Conservation (phyloP, 2,113 vertebrate genomes). For the Oplegnathus fasciatus region DNA sequence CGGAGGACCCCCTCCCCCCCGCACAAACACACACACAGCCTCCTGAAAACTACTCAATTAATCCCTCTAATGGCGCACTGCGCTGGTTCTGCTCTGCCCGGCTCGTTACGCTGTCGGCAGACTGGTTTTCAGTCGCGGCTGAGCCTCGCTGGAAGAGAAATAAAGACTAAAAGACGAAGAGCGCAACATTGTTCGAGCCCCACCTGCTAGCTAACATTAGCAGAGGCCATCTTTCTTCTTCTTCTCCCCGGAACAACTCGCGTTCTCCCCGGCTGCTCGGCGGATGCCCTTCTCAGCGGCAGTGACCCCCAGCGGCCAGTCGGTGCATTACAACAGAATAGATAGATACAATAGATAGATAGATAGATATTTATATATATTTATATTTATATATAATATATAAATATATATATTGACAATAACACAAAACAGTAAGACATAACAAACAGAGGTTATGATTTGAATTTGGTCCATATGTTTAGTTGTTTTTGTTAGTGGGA, state of each 20-base stretch:
- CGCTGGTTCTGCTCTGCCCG: accelerated
- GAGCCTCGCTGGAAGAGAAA: not conserved
- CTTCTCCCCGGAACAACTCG: slow-evolving; percentile 42
- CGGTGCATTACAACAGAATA: not conserved
- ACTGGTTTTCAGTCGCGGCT: accelerated
- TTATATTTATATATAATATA: no score
- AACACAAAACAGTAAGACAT: no score
- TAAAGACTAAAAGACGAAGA: not conserved
- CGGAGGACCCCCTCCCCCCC: slow-evolving; percentile 9
- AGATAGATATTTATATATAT: no score
- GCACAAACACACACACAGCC: slow-evolving; percentile 25
- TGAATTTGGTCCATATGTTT: no score
- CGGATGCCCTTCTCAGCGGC: not conserved
- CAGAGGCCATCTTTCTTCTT: slow-evolving; percentile 42
- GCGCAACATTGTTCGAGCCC: slow-evolving; percentile 33
- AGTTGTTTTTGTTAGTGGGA: no score
- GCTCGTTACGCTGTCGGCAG: not conserved
- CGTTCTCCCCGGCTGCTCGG: not conserved
- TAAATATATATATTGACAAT: no score
- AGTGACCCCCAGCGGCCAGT: slow-evolving; percentile 29
- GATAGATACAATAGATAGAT: not conserved
- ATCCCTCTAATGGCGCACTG: not conserved
- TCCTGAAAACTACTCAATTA: not conserved
- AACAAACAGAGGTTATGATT: no score
- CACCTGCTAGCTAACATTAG: slow-evolving; percentile 50